Evolutionary conservation across 2,888 invertebrate genomes (phyloP).

Genomic region (Scaptomyza tumidula): DNA sequence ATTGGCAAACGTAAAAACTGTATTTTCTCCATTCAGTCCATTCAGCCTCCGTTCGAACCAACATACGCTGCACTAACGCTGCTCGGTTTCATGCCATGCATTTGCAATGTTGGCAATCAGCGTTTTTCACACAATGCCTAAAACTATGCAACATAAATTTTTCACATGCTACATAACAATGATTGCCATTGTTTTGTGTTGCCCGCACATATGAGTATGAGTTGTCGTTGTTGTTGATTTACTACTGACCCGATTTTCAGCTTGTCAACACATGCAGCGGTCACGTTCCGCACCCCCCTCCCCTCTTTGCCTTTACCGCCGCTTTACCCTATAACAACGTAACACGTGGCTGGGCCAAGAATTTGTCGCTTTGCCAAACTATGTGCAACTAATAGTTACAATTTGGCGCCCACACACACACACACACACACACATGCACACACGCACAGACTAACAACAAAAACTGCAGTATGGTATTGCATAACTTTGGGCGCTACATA

Average conservation of each 20-base stretch:
- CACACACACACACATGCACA: conserved; percentile 11
- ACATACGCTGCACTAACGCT: not conserved
- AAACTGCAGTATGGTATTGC: conserved; percentile 49
- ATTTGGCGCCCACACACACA: conserved; percentile 54
- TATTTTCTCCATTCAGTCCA: not conserved
- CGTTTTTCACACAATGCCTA: conserved; percentile 48
- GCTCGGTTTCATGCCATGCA: conserved; percentile 20
- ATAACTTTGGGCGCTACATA: conserved; percentile 70
- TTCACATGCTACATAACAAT: conserved; percentile 69
- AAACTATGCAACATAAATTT: conserved; percentile 67
- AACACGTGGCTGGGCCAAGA: conserved; percentile 56
- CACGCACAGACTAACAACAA: conserved; percentile 10
- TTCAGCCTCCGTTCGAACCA: not conserved
- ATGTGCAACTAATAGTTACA: conserved; percentile 78
- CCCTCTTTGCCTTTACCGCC: not conserved
- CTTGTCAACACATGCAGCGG: conserved; percentile 71
- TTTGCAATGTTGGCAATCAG: conserved; percentile 59
- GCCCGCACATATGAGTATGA: conserved; percentile 2
- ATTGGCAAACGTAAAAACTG: conserved; percentile 27
- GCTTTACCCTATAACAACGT: conserved; percentile 1
- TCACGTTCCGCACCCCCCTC: conserved; percentile 15
- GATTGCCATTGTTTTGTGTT: conserved; percentile 68
- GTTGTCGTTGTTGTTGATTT: conserved; percentile 68
- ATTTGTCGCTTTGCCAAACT: conserved; percentile 72
- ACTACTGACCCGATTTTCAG: conserved; percentile 80